A percentile compares a stretch with the other conserved stretches of the same genome.
phyloP scores from a whole-genome alignment of 2,797 vertebrate species.

The Aratinga solstitialis region DNA sequence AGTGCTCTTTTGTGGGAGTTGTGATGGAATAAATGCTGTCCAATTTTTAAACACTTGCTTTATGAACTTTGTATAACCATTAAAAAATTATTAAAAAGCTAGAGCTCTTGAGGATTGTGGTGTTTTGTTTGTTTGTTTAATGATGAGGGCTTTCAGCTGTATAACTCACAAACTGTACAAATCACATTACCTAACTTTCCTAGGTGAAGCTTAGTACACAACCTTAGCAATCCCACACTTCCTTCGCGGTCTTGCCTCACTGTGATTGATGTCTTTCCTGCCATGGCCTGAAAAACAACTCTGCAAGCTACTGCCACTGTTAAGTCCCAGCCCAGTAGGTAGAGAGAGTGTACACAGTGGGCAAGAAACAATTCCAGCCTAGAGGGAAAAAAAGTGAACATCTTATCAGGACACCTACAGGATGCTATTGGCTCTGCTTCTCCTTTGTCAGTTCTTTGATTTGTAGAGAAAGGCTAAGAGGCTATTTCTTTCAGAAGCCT shows the following conservation, averaged over 20 bases:
- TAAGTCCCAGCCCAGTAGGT: not conserved
- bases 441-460: not conserved
- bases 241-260: not conserved
- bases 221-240: not conserved
- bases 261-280: not conserved
- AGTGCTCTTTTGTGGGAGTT: not conserved
- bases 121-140: not conserved
- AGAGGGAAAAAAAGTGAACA: not conserved
- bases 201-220: not conserved
- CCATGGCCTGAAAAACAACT: not conserved
- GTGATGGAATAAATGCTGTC: not conserved
- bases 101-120: not conserved
- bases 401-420: not conserved
- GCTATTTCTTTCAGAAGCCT: not conserved
- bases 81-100: not conserved
- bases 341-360: not conserved
- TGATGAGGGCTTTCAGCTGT: not conserved
- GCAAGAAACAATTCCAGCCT: not conserved
- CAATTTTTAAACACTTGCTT: not conserved
- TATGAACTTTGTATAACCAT: not conserved
- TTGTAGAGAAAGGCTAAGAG: not conserved
- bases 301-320: not conserved
- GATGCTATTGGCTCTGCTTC: accelerated
- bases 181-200: not conserved
- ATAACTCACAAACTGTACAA: not conserved